Base-by-base conservation (phyloP, 2,113 vertebrate species). In the Physeter macrocephalus region DNA sequence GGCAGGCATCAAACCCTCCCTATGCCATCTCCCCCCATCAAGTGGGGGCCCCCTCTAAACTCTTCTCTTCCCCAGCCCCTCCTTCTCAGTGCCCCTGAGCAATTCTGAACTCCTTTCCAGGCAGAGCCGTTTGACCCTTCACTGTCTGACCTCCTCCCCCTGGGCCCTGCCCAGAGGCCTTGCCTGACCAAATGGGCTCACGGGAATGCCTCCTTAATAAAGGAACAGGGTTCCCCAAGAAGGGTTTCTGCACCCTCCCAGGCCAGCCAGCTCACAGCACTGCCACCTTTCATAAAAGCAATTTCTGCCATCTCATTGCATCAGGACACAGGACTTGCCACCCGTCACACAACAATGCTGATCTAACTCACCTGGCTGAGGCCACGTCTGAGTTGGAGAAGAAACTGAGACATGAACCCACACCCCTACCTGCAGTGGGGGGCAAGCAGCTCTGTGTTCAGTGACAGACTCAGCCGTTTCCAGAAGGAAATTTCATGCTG, bases 21-120 rank as follows among this genome's bases (percentile, higher is more conserved):
- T 25, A 1, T 0, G n/a, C 36, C 41, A 39, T 62, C 67, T 29
- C 17, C 25, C 74, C 31, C 41, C 4, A 8, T 25, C 3, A 0
- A 75, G 31, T 2, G 5, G 39, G 23, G 21, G 3, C 11, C 13
- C 75, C 21, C 41, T 57, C 74, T 15, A 15, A 18, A 36, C 20
- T 31, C 61, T 21, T 11, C 67, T 83, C 11, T 8, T 54, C 84
- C 25, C 66, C 69, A 27, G 34, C 8, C 5, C 62, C 29, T 57
- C 41, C 67, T 34, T n/a, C 21, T 86, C 21, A 41, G 62, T 7
- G 12, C 87, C 17, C 39, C 31, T 4, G 7, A 12, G 17, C 57
- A 21, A 2, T 71, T 74, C 86, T 74, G 34, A 39, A 20, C 52
- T 61, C 62, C 10, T 9, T 59, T 39, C 8, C 17, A 52, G 52